Evolutionary conservation across 2,888 invertebrate species (phyloP), one percentile per base, ranked within the genome.

Genomic region (Apamea sordens): DNA sequence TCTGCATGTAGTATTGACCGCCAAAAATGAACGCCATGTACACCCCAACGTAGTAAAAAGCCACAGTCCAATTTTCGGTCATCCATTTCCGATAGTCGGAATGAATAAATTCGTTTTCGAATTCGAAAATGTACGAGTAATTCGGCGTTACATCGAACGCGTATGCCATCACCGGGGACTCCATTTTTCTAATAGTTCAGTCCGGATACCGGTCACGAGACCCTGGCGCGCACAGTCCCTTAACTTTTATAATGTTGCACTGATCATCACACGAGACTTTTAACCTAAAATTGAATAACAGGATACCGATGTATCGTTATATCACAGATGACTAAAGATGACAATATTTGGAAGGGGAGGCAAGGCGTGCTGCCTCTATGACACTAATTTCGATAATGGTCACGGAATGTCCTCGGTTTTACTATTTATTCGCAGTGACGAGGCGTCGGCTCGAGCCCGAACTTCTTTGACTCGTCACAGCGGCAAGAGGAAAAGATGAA

Each of bases 21-120:
- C 98, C 98, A 95, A 99, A 99, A 92, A 99, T 99, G 85, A 99
- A 97, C 85, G 99, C 97, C 98, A 99, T 98, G 95, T 99, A 99
- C 88, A 98, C 97, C 87, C 98, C 98, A 87, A 98, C 97, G 93
- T 98, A 98, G 92, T 99, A 99, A 96, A 99, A 99, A 77, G 98
- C 98, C 93, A 98, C 98, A 79, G 98, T 99, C 99, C 99, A 99
- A 95, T 99, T 99, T 92, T 98, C 98, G 89, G 98, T 98, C 99
- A 99, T 99, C 99, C 99, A 99, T 96, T 98, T 98, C 93, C 98
- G 98, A 90, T 98, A 98, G 90, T 98, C 98, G 91, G 98, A 98
- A 93, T 99, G 99, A 93, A 98, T 98, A 95, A 99, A 99, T 93
- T 98, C 98, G 94, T 98, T 98, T 97, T 99, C 99, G 93, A 99